These are phyloP conservation scores for Etia nguti DNA, from an alignment of 2,113 vertebrate species.

Conservation along the genomic window DNA sequence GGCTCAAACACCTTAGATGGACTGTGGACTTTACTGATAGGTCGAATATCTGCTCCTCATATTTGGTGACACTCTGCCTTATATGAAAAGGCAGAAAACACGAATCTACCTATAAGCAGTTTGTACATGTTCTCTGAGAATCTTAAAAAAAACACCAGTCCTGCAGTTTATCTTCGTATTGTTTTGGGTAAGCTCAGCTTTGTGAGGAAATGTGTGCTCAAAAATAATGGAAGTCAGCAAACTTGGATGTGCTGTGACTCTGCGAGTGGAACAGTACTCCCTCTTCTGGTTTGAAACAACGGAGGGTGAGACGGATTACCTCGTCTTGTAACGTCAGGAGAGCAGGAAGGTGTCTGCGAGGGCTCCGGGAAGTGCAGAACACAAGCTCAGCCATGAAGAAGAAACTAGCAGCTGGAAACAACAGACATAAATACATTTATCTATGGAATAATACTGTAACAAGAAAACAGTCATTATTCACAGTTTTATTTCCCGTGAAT, in stretches of 20 bases:
- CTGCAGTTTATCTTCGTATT: not conserved
- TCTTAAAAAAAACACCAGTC: not conserved
- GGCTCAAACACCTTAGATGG: not conserved
- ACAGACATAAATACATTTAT: not conserved
- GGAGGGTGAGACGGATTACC: not conserved
- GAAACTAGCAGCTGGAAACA: not conserved
- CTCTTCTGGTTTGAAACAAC: slow-evolving; percentile 7
- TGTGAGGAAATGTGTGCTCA: not conserved
- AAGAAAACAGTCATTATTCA: not conserved
- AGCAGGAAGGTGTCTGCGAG: not conserved
- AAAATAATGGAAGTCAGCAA: not conserved
- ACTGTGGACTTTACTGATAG: not conserved
- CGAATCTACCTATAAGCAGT: not conserved
- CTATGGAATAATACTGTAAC: not conserved
- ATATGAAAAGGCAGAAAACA: not conserved
- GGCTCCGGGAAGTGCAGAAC: not conserved
- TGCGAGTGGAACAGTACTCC: not conserved
- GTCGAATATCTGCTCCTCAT: not conserved
- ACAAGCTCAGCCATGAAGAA: not conserved
- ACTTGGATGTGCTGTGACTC: not conserved
- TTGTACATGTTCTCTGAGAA: not conserved
- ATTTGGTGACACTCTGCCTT: not conserved
- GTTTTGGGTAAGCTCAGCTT: not conserved
- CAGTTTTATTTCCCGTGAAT: not conserved
- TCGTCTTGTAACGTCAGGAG: not conserved